Evolutionary conservation across 2,888 invertebrate genomes (phyloP), one percentile per base, ranked within the genome.

Genomic region (Morinoia aosen): DNA sequence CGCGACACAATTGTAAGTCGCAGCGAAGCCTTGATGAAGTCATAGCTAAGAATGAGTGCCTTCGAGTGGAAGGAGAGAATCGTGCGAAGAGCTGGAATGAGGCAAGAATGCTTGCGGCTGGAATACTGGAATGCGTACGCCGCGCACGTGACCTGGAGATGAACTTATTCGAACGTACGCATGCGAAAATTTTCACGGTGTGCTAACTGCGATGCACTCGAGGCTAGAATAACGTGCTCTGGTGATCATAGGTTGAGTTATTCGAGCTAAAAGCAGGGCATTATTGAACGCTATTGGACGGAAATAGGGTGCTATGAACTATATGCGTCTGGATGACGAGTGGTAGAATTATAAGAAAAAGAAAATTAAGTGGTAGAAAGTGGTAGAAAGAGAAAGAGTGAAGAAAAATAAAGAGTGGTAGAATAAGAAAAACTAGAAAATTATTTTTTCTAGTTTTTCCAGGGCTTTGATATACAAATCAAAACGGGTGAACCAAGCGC

Each of bases 51-150:
- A 93, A 93, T 93, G 93, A 93, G 93, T 57, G 93, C 48, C 33
- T 48, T 93, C 93, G 48, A 93, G 93, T 93, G 93, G 93, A 93
- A 93, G 12, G 93, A 56, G n/a, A 57, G 93, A 58, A 93, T 93
- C 93, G 57, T 56, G 93, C 90, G 90, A 48, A 76, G 76, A 76
- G 76, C 90, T 48, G 57, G 93, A 56, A 93, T 93, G 93, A 56
- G 2, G 76, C 25, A 7, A 57, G 93, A 48, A 93, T 93, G 40
- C 33, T 56, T 57, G 93, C 40, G 57, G 57, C 48, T 19, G 25
- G 40, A 90, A 90, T 90, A 40, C 14, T 40, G 90, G 90, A 90
- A 90, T 90, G 90, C 14, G 48, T 39, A 14, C 33, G 88, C 25
- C n/a, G 39, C 88, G 88, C 39, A 90, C 19, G 90, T 48, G 90